Conservation (phyloP, 2,888 invertebrate genomes). For the Lasioglossum villosulum region DNA sequence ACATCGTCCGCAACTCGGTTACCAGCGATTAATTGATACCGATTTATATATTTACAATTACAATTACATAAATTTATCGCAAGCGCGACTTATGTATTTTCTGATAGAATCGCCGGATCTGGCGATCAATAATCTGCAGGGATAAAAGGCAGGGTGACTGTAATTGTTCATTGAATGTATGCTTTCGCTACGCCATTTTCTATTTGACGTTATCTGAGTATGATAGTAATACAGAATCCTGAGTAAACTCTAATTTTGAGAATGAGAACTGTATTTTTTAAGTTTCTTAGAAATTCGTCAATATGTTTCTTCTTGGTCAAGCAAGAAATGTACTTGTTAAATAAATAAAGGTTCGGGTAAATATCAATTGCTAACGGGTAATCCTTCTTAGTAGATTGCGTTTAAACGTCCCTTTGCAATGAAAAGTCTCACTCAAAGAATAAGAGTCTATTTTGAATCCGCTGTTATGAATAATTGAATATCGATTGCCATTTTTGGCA, state of each 20-base stretch:
- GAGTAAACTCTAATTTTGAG: not conserved
- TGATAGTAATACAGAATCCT: not conserved
- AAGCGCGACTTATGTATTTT: not conserved
- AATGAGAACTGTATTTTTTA: not conserved
- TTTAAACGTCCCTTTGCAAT: not conserved
- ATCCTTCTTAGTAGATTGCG: not conserved
- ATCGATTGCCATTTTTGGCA: not conserved
- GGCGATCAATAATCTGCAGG: not conserved
- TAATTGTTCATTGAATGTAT: not conserved
- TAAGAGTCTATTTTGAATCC: not conserved
- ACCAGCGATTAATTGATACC: slow-evolving; percentile 1
- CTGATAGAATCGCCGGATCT: not conserved
- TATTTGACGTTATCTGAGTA: not conserved
- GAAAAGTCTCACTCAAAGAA: not conserved
- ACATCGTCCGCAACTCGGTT: not conserved
- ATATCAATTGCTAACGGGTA: not conserved
- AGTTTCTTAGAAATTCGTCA: not conserved
- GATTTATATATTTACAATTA: not conserved
- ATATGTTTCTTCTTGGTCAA: not conserved
- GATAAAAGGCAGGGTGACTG: not conserved
- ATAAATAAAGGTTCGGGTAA: not conserved
- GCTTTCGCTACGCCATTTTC: not conserved
- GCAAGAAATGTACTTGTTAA: not conserved
- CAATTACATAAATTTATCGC: not conserved
- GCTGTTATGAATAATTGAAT: not conserved